Percentiles rank a stretch among this genome's conserved stretches.
These are phyloP conservation scores for Psittacula cyanocephala DNA, from an alignment of 2,113 vertebrate species.

Conservation along the genomic window DNA sequence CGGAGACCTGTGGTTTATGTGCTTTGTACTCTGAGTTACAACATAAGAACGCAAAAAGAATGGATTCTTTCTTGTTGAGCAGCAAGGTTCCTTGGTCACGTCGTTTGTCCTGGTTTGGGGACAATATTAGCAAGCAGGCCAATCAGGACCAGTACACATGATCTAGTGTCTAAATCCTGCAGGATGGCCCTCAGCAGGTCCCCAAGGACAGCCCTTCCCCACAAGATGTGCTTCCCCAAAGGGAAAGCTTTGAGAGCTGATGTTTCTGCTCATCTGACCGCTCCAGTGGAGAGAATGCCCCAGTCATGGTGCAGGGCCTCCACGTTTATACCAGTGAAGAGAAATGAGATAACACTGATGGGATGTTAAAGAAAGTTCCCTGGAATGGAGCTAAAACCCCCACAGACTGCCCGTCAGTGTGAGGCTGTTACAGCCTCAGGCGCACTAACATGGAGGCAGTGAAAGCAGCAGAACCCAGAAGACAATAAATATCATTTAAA, in stretches of 20 bases:
- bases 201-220: not conserved
- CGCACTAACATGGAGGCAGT: not conserved
- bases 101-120: not conserved
- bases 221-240: fast-evolving
- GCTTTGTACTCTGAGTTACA: not conserved
- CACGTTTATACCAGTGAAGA: not conserved
- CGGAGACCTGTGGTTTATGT: not conserved
- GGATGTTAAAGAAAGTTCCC: not conserved
- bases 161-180: not conserved
- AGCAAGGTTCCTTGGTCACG: not conserved
- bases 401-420: fast-evolving
- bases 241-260: not conserved
- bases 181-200: not conserved
- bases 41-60: not conserved
- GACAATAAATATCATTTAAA: not conserved
- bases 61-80: not conserved
- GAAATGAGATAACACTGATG: not conserved
- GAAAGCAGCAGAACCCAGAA: not conserved
- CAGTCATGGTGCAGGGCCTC: not conserved
- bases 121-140: fast-evolving
- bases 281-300: not conserved
- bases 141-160: fast-evolving
- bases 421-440: not conserved
- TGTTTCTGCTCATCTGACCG: not conserved
- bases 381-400: not conserved